phyloP scores from a whole-genome alignment of 2,113 vertebrate species.

The Protobothrops mucrosquamatus region DNA sequence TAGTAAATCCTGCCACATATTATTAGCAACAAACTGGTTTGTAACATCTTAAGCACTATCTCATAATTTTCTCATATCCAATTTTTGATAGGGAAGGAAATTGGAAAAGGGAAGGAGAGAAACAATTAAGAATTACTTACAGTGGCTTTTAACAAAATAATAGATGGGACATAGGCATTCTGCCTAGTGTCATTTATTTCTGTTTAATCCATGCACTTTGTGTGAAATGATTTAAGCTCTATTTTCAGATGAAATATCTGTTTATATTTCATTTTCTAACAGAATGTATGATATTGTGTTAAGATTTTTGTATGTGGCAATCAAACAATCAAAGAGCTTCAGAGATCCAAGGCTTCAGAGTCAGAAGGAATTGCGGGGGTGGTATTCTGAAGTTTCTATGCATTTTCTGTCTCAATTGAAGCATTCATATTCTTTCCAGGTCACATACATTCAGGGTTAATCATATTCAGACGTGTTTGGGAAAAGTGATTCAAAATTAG shows the following conservation, averaged over 20 bases:
- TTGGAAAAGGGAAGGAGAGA: background rate
- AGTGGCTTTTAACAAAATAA: background rate
- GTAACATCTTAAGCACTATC: no score
- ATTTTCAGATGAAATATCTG: background rate
- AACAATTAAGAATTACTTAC: background rate
- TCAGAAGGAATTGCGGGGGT: background rate
- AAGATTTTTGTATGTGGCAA: background rate
- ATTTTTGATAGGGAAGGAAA: background rate
- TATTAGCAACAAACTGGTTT: no score
- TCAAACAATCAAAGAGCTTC: background rate
- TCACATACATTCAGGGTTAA: background rate
- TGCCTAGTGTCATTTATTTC: background rate
- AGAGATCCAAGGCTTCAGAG: background rate
- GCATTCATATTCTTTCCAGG: background rate
- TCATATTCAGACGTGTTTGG: background rate
- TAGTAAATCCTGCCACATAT: no score
- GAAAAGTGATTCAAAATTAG: background rate
- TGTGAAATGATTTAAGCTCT: background rate
- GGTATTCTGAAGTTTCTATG: background rate
- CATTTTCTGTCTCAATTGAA: background rate
- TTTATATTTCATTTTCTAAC: background rate
- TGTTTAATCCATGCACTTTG: background rate
- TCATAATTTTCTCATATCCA: background rate
- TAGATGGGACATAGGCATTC: background rate
- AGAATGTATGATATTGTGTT: background rate